Evolutionary conservation across 2,113 vertebrate species (phyloP), one percentile per base, ranked within the genome.

Genomic region (Scolopax mira): DNA sequence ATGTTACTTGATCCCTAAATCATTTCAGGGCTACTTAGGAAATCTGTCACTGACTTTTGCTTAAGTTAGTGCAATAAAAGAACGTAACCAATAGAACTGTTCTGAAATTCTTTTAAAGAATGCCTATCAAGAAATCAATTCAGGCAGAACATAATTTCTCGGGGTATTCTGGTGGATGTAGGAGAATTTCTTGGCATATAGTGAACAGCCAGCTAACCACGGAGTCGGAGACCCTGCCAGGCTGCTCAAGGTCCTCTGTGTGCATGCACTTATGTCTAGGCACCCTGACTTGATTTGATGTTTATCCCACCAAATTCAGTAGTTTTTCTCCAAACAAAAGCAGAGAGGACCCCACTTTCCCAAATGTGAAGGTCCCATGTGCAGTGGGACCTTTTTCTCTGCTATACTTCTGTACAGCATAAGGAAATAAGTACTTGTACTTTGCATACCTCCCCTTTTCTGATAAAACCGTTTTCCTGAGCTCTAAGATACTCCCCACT

Each of bases 1-100:
- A 21, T 0, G 0, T 64, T 52, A 71, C 48, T 89, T 74, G 18
- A 12, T 79, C 30, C 17, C 18, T 21, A 39, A 19, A 8, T 54
- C 80, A 81, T 31, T 70, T 88, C 48, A 66, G 42, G 42, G 33
- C 49, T 86, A 37, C 33, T 80, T 49, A 48, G 19, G 12, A 73
- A 83, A 88, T 16, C 35, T 30, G 49, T 67, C 58, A 37, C 44
- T 28, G 7, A 61, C 15, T 82, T 91, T 69, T 83, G 27, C 28
- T 70, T 51, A 85, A 61, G 73, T 71, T 72, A 75, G 28, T 88
- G 30, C 18, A 80, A 78, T 42, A 48, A n/a, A 72, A 66, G 7
- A 69, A 85, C 3, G 12, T 17, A 79, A 85, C 48, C 0, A 0
- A 25, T 6, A 67, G 12, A 10, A 41, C 77, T 77, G 9, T 77